phyloP scores from a whole-genome alignment of 2,888 invertebrate species.

The Habroteleia sp. region DNA sequence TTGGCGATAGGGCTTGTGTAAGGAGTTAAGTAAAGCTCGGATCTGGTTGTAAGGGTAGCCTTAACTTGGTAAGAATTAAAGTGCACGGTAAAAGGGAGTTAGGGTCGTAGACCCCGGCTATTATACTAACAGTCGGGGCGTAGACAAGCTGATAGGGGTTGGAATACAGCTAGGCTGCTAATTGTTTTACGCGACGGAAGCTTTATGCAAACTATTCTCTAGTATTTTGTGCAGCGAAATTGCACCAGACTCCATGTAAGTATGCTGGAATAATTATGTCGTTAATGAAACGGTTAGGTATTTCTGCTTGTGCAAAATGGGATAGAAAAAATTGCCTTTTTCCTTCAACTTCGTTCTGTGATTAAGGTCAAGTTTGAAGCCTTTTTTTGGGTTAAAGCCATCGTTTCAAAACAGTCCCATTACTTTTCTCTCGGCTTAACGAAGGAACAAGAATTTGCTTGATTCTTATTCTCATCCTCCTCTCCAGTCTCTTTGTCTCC shows the following conservation, averaged over 20 bases:
- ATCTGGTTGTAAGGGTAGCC: conserved; percentile 66
- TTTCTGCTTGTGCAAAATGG: conserved; percentile 14
- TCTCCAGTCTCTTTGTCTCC: no score
- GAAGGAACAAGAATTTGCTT: no score
- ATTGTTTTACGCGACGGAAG: conserved; percentile 76
- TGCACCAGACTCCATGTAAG: conserved; percentile 49
- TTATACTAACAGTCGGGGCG: conserved; percentile 79
- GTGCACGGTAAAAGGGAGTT: conserved; percentile 72
- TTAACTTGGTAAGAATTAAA: conserved; percentile 78
- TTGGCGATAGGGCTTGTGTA: conserved; percentile 47
- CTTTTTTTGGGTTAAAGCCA: no score
- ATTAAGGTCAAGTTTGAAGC: conserved; percentile 22
- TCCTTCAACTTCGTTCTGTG: conserved; percentile 35
- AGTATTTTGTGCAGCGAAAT: conserved; percentile 61
- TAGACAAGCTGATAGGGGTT: conserved; percentile 74
- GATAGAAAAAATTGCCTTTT: conserved; percentile 9
- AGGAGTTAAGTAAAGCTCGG: conserved; percentile 63
- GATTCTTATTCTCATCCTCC: no score
- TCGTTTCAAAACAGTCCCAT: no score
- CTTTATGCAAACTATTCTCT: conserved; percentile 65
- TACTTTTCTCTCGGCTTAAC: no score
- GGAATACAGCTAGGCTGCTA: conserved; percentile 71
- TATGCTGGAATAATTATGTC: conserved; percentile 48
- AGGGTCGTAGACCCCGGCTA: conserved; percentile 75
- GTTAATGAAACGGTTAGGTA: conserved; percentile 52